Base-by-base conservation (phyloP, 2,113 vertebrate genomes). In the Amblyopsis rosae region DNA sequence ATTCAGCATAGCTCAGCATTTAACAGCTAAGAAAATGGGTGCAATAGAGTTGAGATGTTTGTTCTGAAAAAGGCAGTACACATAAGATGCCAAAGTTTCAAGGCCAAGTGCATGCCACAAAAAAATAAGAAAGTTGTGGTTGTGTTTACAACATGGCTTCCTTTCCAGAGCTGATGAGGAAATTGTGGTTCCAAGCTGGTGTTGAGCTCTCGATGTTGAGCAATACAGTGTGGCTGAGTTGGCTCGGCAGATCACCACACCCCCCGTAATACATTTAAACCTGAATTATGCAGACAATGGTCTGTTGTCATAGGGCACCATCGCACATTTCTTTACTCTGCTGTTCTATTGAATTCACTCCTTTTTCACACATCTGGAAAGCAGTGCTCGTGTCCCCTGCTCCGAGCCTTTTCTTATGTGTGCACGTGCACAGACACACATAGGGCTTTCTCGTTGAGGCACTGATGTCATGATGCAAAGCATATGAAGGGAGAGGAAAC, bases 341-440 rank as follows among this genome's bases (percentile, higher is more conserved):
- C 79, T 79, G 77, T 75, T 80, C 84, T 74, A 69, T 68, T 63
- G 47, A 65, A 77, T 86, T 77, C 82, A 67, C 66, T 77, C 73
- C 69, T 76, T 82, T 86, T 70, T 57, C 73, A 65, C 84, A 94
- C 94, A 95, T 95, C 94, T 94, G 94, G 91, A 83, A 86, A 92
- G 81, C 93, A 94, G 91, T 82, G 83, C 49, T 59, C 53, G 49
- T 26, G 6, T 8, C 47, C 13, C n/a, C 51, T 41, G 12, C 12
- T n/a, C 65, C 68, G 81, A 79, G 77, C 81, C 81, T 82, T 75
- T 68, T 64, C 75, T 88, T 90, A 85, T 84, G 82, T 84, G 88
- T 72, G 71, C 45, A 69, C 62, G 59, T 59, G 65, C 65, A 46
- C 75, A 54, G 54, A 67, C 64, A 70, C 69, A 67, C 77, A 62